Conservation (phyloP, 2,113 vertebrate species). For the Polypterus senegalus region DNA sequence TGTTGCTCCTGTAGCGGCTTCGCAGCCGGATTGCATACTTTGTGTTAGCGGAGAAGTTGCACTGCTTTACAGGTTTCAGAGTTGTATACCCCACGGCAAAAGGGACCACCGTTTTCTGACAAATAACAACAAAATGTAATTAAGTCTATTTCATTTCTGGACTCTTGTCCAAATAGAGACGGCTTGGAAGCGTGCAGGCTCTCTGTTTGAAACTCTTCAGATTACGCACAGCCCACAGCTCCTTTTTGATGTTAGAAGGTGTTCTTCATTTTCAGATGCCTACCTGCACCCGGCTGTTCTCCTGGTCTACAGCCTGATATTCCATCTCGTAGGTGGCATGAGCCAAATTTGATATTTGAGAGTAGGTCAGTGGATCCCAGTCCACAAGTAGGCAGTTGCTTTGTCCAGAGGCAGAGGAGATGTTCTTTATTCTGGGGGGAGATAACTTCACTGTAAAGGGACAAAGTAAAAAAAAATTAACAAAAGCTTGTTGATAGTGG, state of each 20-base stretch:
- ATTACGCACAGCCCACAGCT: too few species aligned
- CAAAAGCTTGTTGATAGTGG: not conserved
- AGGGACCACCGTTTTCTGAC: not conserved
- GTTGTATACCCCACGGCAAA: not conserved
- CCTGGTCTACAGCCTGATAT: not conserved
- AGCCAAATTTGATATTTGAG: not conserved
- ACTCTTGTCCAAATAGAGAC: not conserved
- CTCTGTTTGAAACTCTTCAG: too few species aligned
- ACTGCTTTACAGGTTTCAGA: not conserved
- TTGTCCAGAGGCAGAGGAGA: not conserved
- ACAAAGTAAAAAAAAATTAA: not conserved
- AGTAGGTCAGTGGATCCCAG: conserved; percentile 7
- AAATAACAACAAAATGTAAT: not conserved
- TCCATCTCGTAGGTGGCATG: conserved; percentile 2
- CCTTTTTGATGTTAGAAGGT: too few species aligned
- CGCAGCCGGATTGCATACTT: conserved; percentile 16
- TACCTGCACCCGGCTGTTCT: conserved; percentile 10
- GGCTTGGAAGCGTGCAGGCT: too few species aligned
- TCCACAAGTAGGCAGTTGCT: conserved; percentile 10
- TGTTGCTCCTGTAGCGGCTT: not conserved
- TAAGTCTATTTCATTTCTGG: not conserved
- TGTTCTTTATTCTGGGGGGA: not conserved
- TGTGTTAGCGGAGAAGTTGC: conserved; percentile 11
- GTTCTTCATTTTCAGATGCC: too few species aligned
- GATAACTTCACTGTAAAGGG: conserved; percentile 19